Conservation (phyloP, 2,797 vertebrate species). For the Lepidocolaptes lacrymiger region DNA sequence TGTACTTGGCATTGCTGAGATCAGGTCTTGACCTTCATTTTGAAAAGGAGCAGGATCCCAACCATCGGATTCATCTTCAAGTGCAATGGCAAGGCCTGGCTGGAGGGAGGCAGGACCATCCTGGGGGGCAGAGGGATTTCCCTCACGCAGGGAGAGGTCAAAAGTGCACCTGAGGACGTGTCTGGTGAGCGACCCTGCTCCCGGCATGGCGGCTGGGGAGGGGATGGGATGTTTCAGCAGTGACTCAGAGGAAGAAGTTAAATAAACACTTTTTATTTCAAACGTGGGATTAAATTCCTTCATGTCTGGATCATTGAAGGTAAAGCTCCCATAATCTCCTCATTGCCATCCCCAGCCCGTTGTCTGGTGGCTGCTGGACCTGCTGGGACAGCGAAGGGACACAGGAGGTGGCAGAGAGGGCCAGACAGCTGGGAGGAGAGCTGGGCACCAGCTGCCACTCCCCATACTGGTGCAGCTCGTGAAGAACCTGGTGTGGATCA, state of each 20-base stretch:
- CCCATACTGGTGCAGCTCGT: rapidly evolving
- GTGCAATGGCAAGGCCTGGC: background rate
- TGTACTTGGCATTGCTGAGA: background rate
- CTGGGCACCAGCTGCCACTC: background rate
- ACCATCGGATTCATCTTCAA: background rate
- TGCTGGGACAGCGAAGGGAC: background rate
- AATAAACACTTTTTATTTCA: conserved; percentile 51
- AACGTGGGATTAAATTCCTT: conserved; percentile 55
- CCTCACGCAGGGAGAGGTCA: background rate
- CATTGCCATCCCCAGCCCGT: background rate
- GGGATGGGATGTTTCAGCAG: conserved; percentile 10
- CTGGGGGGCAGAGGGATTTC: background rate
- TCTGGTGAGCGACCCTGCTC: background rate
- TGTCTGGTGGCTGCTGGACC: background rate
- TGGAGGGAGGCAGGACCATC: background rate
- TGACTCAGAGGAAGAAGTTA: conserved; percentile 63
- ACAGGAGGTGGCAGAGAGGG: background rate
- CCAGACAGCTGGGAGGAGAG: rapidly evolving
- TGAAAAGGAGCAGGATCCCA: background rate
- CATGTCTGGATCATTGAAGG: conserved; percentile 34
- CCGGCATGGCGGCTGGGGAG: background rate
- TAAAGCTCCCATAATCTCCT: conserved; percentile 51
- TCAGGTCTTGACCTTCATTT: background rate
- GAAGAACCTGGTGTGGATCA: background rate
- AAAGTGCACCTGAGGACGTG: background rate